Conservation (phyloP, 2,113 vertebrate species). For the Mesocricetus auratus region DNA sequence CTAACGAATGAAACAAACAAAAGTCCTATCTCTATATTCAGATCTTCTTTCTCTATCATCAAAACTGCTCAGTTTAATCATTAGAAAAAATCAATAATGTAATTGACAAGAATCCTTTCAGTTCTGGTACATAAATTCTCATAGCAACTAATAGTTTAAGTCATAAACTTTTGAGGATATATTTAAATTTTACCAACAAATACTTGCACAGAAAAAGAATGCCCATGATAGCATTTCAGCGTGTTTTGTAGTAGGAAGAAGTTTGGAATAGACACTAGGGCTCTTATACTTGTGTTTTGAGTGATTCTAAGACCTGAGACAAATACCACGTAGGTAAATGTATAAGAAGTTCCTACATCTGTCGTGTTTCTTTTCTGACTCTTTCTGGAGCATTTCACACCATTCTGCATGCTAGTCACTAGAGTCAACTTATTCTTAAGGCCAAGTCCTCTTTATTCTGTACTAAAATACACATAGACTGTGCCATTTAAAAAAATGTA, state of each 20-base stretch:
- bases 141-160: slow-evolving; percentile 44
- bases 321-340: neutral
- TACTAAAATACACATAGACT: neutral
- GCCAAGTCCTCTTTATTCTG: slow-evolving; percentile 9
- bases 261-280: neutral
- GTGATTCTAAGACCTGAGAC: neutral
- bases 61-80: slow-evolving; percentile 14
- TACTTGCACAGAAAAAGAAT: neutral
- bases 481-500: neutral
- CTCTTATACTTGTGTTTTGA: neutral
- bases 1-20: neutral
- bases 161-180: neutral
- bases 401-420: neutral
- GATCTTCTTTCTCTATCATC: neutral
- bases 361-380: neutral
- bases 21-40: neutral
- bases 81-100: neutral
- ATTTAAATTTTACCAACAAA: slow-evolving; percentile 35
- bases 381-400: slow-evolving; percentile 41
- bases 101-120: slow-evolving; percentile 20
- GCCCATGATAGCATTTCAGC: neutral
- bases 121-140: slow-evolving; percentile 24
- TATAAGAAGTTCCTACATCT: neutral
- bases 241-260: neutral
- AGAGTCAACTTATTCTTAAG: slow-evolving; percentile 32